Percentiles rank a stretch among this genome's conserved stretches.
phyloP scores from a whole-genome alignment of 2,113 vertebrate species.

The Synchiropus splendidus region DNA sequence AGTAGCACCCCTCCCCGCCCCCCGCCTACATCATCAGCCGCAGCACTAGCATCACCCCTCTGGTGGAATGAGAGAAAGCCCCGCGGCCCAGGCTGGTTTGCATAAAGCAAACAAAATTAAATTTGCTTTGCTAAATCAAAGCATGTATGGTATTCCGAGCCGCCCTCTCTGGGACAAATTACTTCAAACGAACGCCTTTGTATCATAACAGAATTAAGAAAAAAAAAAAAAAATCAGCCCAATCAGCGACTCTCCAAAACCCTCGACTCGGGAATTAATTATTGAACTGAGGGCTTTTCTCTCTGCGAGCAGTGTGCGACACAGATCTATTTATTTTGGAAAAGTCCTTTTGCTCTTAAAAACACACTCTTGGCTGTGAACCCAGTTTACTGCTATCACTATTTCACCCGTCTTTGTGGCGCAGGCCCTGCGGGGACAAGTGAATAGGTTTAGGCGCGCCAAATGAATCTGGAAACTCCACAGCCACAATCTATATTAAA shows the following conservation, averaged over 20 bases:
- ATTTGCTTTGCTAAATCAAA: constrained; percentile 99
- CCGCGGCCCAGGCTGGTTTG: constrained; percentile 94
- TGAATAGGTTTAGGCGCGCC: constrained; percentile 38
- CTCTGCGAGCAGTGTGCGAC: constrained; percentile 74
- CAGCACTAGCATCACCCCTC: constrained; percentile 72
- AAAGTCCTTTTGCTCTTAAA: constrained; percentile 62
- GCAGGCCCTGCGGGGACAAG: constrained; percentile 33
- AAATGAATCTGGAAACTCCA: constrained; percentile 39
- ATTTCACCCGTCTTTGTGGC: constrained; percentile 31
- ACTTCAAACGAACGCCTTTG: constrained; percentile 99
- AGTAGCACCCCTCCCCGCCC: constrained; percentile 61
- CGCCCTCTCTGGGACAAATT: constrained; percentile 99
- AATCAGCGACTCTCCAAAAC: constrained; percentile 95
- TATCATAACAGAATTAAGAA: constrained; percentile 95
- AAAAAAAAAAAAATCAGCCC: constrained; percentile 77
- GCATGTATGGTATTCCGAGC: constrained; percentile 93
- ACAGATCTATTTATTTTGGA: constrained; percentile 72
- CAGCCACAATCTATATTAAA: constrained; percentile 20
- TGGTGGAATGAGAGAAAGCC: constrained; percentile 95
- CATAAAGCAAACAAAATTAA: constrained; percentile 99
- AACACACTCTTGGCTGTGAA: constrained; percentile 51
- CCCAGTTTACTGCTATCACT: constrained; percentile 28
- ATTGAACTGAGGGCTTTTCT: constrained; percentile 85
- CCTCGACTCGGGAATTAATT: constrained; percentile 98
- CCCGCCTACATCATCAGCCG: constrained; percentile 44